phyloP scores from a whole-genome alignment of 2,797 vertebrate genomes.

The Cossypha dichroa region DNA sequence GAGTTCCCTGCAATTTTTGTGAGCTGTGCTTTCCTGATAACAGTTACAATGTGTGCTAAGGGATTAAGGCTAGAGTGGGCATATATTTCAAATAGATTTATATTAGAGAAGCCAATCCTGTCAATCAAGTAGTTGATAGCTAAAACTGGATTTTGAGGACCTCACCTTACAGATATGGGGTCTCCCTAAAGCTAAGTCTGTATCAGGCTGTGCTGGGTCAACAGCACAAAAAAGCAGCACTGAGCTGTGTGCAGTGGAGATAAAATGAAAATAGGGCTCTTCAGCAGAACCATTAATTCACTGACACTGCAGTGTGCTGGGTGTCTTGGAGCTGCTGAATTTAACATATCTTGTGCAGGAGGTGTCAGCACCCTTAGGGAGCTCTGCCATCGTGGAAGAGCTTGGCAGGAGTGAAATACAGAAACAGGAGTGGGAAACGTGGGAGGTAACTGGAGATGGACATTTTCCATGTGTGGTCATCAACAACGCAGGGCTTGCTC shows the following conservation, averaged over 20 bases:
- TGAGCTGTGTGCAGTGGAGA: neutral
- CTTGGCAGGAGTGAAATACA: neutral
- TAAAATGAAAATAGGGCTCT: neutral
- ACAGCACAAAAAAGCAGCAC: neutral
- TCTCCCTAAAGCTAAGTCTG: neutral
- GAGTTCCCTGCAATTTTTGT: neutral
- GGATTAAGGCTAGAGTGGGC: neutral
- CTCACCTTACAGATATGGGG: neutral
- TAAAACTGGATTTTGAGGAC: neutral
- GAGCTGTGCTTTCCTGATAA: neutral
- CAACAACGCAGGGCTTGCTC: neutral
- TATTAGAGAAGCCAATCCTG: neutral
- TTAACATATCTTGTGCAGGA: neutral
- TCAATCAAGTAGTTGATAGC: neutral
- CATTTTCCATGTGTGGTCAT: rapidly evolving
- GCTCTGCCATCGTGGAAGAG: rapidly evolving
- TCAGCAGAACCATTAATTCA: neutral
- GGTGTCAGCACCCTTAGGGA: neutral
- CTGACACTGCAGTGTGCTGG: neutral
- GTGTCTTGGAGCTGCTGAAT: neutral
- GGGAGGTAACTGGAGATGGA: neutral
- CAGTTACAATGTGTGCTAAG: neutral
- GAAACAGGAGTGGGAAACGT: neutral
- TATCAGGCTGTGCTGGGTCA: neutral
- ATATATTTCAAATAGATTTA: neutral